These are phyloP conservation scores for Alosa sapidissima DNA, from an alignment of 2,797 vertebrate genomes.

Conservation along the genomic window DNA sequence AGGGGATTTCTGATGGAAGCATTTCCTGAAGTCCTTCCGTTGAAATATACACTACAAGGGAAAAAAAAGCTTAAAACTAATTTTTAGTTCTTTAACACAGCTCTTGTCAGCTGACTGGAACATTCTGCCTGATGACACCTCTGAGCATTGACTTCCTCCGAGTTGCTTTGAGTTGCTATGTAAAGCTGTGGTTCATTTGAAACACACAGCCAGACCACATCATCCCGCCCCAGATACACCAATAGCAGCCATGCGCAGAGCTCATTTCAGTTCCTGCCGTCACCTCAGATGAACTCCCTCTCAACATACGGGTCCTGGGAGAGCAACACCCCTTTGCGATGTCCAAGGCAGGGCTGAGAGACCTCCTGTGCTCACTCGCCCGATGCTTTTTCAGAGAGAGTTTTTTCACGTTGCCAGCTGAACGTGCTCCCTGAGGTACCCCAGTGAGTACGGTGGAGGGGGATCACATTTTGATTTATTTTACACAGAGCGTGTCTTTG, in stretches of 20 bases:
- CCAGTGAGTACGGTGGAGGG: neutral
- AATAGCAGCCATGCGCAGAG: neutral
- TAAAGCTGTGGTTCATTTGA: constrained; percentile 15
- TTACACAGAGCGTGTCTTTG: neutral
- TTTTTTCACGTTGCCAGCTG: neutral
- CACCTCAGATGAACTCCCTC: constrained; percentile 43
- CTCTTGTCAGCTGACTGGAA: constrained; percentile 37
- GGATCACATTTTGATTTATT: neutral
- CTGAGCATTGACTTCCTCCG: neutral
- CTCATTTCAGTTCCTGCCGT: constrained; percentile 36
- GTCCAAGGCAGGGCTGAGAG: neutral
- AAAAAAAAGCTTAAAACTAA: neutral
- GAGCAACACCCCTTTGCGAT: neutral
- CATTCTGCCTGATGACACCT: neutral
- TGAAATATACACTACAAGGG: constrained; percentile 23
- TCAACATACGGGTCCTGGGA: constrained; percentile 35
- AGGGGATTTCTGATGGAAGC: neutral
- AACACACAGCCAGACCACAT: constrained; percentile 28
- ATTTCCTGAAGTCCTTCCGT: neutral
- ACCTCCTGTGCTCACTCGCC: neutral
- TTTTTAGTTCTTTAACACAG: neutral
- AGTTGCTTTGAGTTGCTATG: neutral
- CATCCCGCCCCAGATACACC: neutral
- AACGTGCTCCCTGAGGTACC: neutral
- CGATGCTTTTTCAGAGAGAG: neutral